Percentiles rank a stretch among this genome's conserved stretches.
These are phyloP conservation scores for Squalus acanthias DNA, from an alignment of 2,797 vertebrate genomes.

Conservation along the genomic window DNA sequence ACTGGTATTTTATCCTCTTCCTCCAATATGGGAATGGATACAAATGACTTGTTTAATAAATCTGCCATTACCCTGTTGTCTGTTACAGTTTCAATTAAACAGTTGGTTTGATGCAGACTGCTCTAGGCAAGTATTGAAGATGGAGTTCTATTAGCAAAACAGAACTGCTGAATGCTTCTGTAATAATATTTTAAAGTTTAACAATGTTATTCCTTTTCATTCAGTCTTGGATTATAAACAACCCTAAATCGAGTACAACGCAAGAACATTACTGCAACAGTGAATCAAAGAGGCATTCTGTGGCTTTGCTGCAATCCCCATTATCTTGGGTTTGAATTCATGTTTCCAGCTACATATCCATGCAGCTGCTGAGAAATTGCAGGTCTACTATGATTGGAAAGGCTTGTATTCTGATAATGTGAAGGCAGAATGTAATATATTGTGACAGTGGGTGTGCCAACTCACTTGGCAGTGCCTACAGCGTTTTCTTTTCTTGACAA, in stretches of 20 bases:
- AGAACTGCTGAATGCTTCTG: background rate
- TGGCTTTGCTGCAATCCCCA: background rate
- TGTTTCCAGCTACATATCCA: background rate
- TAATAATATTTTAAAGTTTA: background rate
- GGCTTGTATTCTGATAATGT: background rate
- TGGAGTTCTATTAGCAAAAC: background rate
- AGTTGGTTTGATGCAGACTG: background rate
- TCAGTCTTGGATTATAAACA: background rate
- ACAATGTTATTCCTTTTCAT: background rate
- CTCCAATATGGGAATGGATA: background rate
- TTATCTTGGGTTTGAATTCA: background rate
- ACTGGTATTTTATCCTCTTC: background rate
- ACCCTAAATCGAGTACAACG: background rate
- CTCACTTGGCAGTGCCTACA: background rate
- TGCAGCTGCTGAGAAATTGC: background rate
- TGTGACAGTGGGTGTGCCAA: background rate
- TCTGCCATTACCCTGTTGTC: background rate
- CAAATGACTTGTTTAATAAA: background rate
- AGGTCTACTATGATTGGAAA: background rate
- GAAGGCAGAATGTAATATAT: background rate
- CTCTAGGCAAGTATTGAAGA: background rate
- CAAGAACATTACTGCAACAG: background rate
- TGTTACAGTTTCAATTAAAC: background rate
- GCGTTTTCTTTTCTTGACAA: background rate
- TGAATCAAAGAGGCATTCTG: background rate